These are phyloP conservation scores for Epinephelus moara DNA, from an alignment of 2,113 vertebrate genomes.

Conservation along the genomic window DNA sequence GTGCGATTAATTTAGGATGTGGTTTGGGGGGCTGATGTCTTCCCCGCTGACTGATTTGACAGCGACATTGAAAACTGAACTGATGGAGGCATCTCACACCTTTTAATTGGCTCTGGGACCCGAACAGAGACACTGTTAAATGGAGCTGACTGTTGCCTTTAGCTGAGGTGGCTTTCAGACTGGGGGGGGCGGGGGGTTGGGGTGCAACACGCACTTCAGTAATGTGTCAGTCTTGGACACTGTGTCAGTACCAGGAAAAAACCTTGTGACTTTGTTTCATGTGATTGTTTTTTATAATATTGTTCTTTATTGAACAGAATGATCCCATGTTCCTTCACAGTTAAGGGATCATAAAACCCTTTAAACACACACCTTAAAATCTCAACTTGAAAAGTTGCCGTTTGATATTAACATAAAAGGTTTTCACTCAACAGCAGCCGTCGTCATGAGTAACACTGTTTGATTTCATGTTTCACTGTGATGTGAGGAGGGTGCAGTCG, in stretches of 20 bases:
- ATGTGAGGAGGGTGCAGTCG: background rate
- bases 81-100: conserved; percentile 55
- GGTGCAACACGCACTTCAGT: background rate
- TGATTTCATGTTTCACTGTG: conserved; percentile 48
- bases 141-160: conserved; percentile 35
- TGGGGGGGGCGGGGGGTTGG: too few species aligned
- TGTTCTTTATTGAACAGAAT: background rate
- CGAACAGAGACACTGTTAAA: conserved; percentile 37
- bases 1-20: conserved; percentile 60
- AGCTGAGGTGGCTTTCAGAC: conserved; percentile 9
- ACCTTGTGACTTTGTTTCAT: conserved; percentile 12
- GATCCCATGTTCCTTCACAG: conserved; percentile 9
- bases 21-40: conserved; percentile 27
- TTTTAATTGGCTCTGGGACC: conserved; percentile 67
- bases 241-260: conserved; percentile 19
- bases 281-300: background rate
- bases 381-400: conserved; percentile 62
- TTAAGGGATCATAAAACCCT: conserved; percentile 46
- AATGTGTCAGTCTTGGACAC: conserved; percentile 7
- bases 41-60: conserved; percentile 47
- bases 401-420: conserved; percentile 49
- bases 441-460: background rate
- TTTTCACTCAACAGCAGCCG: conserved; percentile 17
- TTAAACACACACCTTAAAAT: conserved; percentile 68
- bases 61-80: background rate